Base-by-base conservation (phyloP, 2,113 vertebrate genomes). In the Rostratula benghalensis region DNA sequence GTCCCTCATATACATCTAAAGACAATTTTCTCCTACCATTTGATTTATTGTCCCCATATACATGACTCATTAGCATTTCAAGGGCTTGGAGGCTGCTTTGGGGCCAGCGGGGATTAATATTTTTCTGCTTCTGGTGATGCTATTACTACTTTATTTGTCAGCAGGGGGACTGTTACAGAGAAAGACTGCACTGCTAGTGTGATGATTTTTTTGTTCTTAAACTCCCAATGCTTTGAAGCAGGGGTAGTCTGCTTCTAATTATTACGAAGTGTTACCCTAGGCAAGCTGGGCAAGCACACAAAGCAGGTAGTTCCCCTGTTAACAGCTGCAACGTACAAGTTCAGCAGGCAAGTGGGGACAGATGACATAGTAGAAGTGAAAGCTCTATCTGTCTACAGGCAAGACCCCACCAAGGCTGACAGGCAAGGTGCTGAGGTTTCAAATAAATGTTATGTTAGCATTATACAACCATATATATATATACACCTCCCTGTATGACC, bases 201-300 rank as follows among this genome's bases (percentile, higher is more conserved):
- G 9, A 15, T 14, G 16, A 14, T 33, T 31, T 24, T 70, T 23
- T 39, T 73, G n/a, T 37, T 30, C 33, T 25, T 21, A 2, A 88
- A 67, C 11, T 84, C 16, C 2, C 27, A 12, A 0, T 6, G n/a
- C 53, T 90, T 43, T 57, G 70, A 80, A 61, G 48, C 39, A 68
- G 77, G 43, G 63, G 16, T 22, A 73, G n/a, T 11, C 64, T 48
- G 48, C 43, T 60, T n/a, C 28, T 24, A n/a, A 50, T 20, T 14
- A 61, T 43, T 0, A 41, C 0, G 3, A 69, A 51, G 35, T 17
- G 46, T n/a, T 71, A 74, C 33, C 78, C 64, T 67, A 17, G 60
- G 25, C 54, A 86, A 0, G 2, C 0, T 0, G 68, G 45, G 16
- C 10, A 53, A 39, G 33, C 27, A 53, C n/a, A 71, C 18, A 54